Conservation (phyloP, 2,113 vertebrate genomes). For the Saimiri boliviensis region DNA sequence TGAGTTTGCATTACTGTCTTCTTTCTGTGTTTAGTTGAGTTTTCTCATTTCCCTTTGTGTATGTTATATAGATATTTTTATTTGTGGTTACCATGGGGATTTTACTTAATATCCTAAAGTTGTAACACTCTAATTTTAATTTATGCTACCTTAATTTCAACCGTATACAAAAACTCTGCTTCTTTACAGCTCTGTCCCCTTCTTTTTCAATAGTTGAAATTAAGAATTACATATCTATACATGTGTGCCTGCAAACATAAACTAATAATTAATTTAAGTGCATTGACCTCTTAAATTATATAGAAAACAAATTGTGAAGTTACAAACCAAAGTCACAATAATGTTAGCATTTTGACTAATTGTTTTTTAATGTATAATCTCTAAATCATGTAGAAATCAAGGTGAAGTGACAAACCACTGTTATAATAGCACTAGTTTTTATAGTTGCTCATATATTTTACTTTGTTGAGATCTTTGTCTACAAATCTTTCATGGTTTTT, state of each 20-base stretch:
- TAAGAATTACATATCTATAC: not conserved
- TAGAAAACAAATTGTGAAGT: not conserved
- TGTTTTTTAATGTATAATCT: not conserved
- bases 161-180: not conserved
- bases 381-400: not conserved
- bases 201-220: not conserved
- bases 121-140: not conserved
- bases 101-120: not conserved
- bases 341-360: not conserved
- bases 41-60: not conserved
- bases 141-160: not conserved
- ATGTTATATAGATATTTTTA: not conserved
- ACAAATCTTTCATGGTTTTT: not conserved
- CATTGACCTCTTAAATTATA: not conserved
- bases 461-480: not conserved
- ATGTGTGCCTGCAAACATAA: not conserved
- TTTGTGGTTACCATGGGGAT: not conserved
- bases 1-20: not conserved
- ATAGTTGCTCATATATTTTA: not conserved
- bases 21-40: not conserved
- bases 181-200: not conserved
- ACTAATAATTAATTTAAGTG: not conserved
- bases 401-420: not conserved
- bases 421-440: not conserved
- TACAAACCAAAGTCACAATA: not conserved